Base-by-base conservation (phyloP, 2,797 vertebrate species). In the Urophycis tenuis region DNA sequence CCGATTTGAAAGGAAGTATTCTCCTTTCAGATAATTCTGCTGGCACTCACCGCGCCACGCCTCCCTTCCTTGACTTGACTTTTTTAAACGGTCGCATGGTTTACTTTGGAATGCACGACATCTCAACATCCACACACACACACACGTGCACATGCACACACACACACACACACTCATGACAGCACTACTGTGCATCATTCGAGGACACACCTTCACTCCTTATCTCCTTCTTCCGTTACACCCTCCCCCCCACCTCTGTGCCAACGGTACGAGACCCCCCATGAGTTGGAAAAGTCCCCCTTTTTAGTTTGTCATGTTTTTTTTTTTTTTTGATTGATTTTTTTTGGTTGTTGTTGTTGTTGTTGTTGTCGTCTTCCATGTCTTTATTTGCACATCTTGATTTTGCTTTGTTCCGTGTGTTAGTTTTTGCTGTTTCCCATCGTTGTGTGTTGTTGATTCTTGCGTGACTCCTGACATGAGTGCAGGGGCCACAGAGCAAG, bases 161-260 rank as follows among this genome's bases (percentile, higher is more conserved):
- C 72, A 41, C 72, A 74, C 72, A 74, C 72, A 31, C 72, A 73
- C 36, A 73, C 72, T 74, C 77, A 67, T 33, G 15, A 31, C 31
- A 31, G 30, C 32, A 71, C 69, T 33, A 71, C 69, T 33, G 69
- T 71, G 17, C 33, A 17, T 30, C 69, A 71, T 71, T 31, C 30
- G 69, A 31, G 69, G 69, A 71, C 69, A 31, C 69, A 71, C 25
- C 12, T 12, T 67, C 60, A 67, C 60, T 29, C 60, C 60, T 64
- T 25, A 64, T 64, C 60, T 64, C 60, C 60, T 29, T 67, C 60
- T 67, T 67, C 60, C 25, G n/a, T 67, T 29, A 29, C 60, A n/a
- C 60, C 60, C 12, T 11, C 29, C n/a, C 60, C 25, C 60, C 29
- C 4, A 67, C 60, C 5, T 67, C n/a, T 11, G 60, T 29, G 29